Conservation (phyloP, 2,888 invertebrate genomes). For the Opisthograptis luteolata region DNA sequence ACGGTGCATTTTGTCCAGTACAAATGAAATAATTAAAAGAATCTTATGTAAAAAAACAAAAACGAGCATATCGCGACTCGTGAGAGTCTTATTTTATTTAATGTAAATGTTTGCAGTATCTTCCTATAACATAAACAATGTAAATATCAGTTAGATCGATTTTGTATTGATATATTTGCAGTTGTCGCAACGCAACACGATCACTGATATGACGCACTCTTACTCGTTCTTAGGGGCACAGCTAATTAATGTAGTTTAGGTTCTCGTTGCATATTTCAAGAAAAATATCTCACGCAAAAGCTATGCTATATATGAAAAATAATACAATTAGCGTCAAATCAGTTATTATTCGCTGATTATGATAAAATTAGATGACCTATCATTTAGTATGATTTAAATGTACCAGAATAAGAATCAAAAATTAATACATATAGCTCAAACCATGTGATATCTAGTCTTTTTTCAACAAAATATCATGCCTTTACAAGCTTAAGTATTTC, state of each 20-base stretch:
- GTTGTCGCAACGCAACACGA: conserved; percentile 9
- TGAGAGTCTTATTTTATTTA: conserved; percentile 21
- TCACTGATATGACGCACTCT: conserved; percentile 24
- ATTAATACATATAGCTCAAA: conserved; percentile 74
- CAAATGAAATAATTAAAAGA: not conserved
- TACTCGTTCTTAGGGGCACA: conserved; percentile 34
- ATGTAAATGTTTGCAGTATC: conserved; percentile 5
- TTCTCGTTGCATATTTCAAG: conserved; percentile 44
- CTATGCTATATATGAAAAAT: conserved; percentile 37
- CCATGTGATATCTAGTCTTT: conserved; percentile 84
- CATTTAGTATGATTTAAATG: conserved; percentile 54
- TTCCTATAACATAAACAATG: conserved; percentile 1
- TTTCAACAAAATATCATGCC: conserved; percentile 64
- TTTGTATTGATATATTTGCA: conserved; percentile 14
- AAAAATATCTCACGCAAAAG: conserved; percentile 30
- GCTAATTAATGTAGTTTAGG: conserved; percentile 33
- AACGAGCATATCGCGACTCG: conserved; percentile 34
- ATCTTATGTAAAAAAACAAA: too few relatives aligned
- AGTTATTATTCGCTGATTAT: conserved; percentile 50
- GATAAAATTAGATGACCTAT: conserved; percentile 50
- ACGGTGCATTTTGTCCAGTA: conserved; percentile 4
- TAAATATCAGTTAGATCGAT: conserved; percentile 15
- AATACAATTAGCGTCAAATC: conserved; percentile 46
- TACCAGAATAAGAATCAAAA: conserved; percentile 60
- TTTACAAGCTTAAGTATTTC: conserved; percentile 37